phyloP scores from a whole-genome alignment of 2,888 invertebrate species.

The Aspidiotus destructor region DNA sequence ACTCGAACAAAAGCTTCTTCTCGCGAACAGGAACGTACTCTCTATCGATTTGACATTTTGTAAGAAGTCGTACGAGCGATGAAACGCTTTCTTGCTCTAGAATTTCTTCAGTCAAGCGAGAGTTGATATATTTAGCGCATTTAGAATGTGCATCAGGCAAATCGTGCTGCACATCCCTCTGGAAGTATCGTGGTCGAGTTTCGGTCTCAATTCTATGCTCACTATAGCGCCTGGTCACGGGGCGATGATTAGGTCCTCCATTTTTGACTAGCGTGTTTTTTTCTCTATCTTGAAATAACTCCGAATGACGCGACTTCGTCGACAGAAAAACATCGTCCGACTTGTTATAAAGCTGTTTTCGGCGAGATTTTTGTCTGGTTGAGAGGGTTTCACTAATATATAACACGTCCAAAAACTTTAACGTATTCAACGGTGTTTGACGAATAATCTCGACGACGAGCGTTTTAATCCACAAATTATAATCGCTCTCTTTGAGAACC shows the following conservation, averaged over 20 bases:
- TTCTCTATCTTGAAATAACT: too few species aligned
- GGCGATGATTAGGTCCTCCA: too few species aligned
- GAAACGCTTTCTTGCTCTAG: conserved; percentile 7
- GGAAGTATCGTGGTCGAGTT: too few species aligned
- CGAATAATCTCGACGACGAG: conserved; percentile 64
- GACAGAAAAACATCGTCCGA: not conserved
- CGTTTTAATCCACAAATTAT: conserved; percentile 64
- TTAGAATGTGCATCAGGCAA: conserved; percentile 13
- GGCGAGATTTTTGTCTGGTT: not conserved
- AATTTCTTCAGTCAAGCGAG: conserved; percentile 8
- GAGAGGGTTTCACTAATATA: conserved; percentile 46
- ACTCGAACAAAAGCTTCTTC: conserved; percentile 60
- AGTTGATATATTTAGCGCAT: conserved; percentile 1
- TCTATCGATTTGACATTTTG: conserved; percentile 39
- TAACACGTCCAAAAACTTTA: conserved; percentile 54
- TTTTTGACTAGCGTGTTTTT: too few species aligned
- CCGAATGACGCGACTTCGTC: too few species aligned
- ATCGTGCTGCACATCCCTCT: conserved; percentile 7
- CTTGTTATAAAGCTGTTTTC: not conserved
- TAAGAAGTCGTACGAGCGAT: conserved; percentile 34
- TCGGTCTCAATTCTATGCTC: too few species aligned
- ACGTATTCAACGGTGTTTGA: conserved; percentile 61
- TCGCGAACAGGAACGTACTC: conserved; percentile 57
- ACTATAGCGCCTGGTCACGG: too few species aligned
- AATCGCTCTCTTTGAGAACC: conserved; percentile 59